Percentiles rank a stretch among this genome's conserved stretches.
phyloP scores from a whole-genome alignment of 2,797 vertebrate species.

The Rousettus madagascariensis region DNA sequence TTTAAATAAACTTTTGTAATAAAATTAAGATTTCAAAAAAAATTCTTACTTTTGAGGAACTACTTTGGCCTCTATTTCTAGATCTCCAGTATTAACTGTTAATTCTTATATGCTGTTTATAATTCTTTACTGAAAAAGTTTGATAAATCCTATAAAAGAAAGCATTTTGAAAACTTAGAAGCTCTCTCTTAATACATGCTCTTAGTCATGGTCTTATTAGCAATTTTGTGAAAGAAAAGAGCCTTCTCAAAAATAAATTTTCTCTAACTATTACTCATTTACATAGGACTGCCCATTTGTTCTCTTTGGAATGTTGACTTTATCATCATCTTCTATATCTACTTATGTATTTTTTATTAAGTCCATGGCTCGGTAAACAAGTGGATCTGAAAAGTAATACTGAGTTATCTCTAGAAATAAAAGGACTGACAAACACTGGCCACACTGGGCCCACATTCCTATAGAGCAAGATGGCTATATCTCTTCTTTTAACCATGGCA shows the following conservation, averaged over 20 bases:
- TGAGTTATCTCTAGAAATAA: neutral
- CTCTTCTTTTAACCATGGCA: neutral
- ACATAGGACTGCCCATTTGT: neutral
- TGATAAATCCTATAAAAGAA: neutral
- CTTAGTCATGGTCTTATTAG: neutral
- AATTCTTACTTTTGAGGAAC: neutral
- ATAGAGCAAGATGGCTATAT: accelerated
- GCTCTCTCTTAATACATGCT: neutral
- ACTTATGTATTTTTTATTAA: neutral
- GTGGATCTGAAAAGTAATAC: neutral
- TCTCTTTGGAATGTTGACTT: neutral
- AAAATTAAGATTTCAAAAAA: neutral
- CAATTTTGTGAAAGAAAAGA: neutral
- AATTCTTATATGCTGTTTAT: neutral
- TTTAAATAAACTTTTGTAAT: neutral
- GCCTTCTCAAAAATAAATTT: neutral
- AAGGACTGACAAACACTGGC: neutral
- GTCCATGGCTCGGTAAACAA: neutral
- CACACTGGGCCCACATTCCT: neutral
- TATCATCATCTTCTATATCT: neutral
- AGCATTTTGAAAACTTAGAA: neutral
- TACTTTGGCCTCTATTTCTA: neutral
- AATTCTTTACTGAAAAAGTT: neutral
- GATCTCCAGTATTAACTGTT: neutral
- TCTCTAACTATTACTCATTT: neutral